Evolutionary conservation across 1,140 invertebrate species (phyloP), one percentile per base, ranked within the genome.

Genomic region (Conopomorpha cramerella): DNA sequence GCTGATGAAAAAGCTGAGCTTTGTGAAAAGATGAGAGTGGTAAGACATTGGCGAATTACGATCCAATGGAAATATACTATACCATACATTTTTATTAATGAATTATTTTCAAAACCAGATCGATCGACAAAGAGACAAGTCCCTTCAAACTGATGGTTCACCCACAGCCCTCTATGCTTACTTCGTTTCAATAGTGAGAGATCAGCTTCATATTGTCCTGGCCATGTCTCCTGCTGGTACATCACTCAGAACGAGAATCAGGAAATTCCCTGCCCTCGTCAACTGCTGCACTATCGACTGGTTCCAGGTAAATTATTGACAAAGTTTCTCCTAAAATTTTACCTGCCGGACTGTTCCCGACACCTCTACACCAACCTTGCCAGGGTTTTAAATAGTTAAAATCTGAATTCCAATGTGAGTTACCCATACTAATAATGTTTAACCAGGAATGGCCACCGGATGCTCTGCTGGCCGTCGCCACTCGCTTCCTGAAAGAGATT

Each of bases 271-370:
- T 1, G 90, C 93, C 0, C 82, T 98, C 16, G 92, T 98, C 14
- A 98, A 96, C 65, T 97, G 95, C 60, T 98, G 95, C 58, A 97
- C 95, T 0, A 96, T 98, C 43, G 93, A 98, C 77, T 98, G 95
- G 95, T 94, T 98, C 71, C 93, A 97, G 81, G 92, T 92, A 74
- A 63, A 37, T 46, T 41, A 26, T 46, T 7, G 19, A 35, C 13
- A 28, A 30, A 35, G 12, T 16, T 41, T n/a, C n/a, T n/a, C n/a
- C n/a, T n/a, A n/a, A n/a, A n/a, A n/a, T n/a, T n/a, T n/a, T n/a
- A n/a, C n/a, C n/a, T n/a, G n/a, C n/a, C n/a, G n/a, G n/a, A n/a
- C n/a, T n/a, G n/a, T n/a, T n/a, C n/a, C n/a, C n/a, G n/a, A n/a
- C n/a, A n/a, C n/a, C n/a, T n/a, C n/a, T n/a, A n/a, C n/a, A n/a